Evolutionary conservation across 2,888 invertebrate species (phyloP).

Genomic region (Andrena dorsata): DNA sequence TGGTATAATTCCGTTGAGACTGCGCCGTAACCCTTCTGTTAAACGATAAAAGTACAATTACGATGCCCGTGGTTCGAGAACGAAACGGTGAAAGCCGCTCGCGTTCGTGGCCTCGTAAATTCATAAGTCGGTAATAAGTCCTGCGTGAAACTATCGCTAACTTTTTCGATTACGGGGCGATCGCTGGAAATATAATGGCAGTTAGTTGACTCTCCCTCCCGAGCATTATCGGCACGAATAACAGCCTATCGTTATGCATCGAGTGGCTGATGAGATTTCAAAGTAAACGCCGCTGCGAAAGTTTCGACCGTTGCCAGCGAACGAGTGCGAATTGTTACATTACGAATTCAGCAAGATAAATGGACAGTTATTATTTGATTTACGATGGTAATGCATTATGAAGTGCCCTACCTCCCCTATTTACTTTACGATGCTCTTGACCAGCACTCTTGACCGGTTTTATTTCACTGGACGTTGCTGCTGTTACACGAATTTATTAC

Average conservation of each 20-base stretch:
- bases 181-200: not conserved
- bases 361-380: conserved; percentile 2
- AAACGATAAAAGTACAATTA: conserved; percentile 20
- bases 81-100: not conserved
- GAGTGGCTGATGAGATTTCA: not conserved
- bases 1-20: not conserved
- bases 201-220: not conserved
- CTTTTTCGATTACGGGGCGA: conserved; percentile 19
- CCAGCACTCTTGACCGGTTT: not conserved
- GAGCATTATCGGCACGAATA: not conserved
- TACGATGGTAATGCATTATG: not conserved
- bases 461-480: not conserved
- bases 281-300: not conserved
- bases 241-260: not conserved
- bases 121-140: conserved; percentile 5
- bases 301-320: not conserved
- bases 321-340: not conserved
- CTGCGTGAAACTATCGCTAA: conserved; percentile 1
- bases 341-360: not conserved
- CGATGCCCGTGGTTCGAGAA: not conserved
- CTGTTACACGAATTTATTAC: too few relatives aligned
- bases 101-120: conserved; percentile 24
- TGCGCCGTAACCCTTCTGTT: not conserved
- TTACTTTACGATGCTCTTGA: not conserved
- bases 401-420: not conserved